A percentile compares a stretch with the other conserved stretches of the same genome.
Conservation (phyloP, 2,797 vertebrate genomes). For the Sebastes nivosus region DNA sequence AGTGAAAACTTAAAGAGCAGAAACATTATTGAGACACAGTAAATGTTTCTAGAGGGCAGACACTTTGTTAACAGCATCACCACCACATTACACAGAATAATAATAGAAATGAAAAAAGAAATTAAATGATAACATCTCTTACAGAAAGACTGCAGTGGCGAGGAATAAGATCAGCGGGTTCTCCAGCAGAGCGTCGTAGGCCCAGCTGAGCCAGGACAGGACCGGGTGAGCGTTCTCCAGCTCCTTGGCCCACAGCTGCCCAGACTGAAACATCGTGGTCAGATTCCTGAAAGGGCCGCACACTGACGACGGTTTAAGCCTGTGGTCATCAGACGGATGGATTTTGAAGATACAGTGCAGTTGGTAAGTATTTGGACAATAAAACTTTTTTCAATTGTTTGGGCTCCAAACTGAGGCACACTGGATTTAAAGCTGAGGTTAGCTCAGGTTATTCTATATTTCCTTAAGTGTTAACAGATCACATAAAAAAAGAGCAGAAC, state of each 20-base stretch:
- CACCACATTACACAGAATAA: not conserved
- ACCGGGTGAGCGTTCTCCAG: constrained; percentile 64
- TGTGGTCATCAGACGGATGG: constrained; percentile 41
- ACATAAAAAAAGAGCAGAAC: not conserved
- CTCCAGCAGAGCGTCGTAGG: constrained; percentile 80
- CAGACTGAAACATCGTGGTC: constrained; percentile 81
- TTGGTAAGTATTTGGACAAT: not conserved
- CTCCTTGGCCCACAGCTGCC: constrained; percentile 70
- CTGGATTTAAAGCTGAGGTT: not conserved
- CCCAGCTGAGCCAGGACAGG: constrained; percentile 80
- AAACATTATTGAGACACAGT: not conserved
- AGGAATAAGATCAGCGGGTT: constrained; percentile 83
- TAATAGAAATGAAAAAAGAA: not conserved
- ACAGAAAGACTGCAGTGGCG: constrained; percentile 80
- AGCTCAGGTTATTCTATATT: not conserved
- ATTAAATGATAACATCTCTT: constrained; percentile 42
- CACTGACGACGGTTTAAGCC: constrained; percentile 82
- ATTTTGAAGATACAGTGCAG: not conserved
- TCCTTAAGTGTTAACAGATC: not conserved
- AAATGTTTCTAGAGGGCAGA: not conserved
- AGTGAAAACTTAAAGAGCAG: too few relatives aligned
- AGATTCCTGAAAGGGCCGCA: constrained; percentile 89
- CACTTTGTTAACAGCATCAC: not conserved
- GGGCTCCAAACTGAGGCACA: not conserved
- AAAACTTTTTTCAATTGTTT: not conserved